Conservation (phyloP, 1,140 invertebrate species). For the Bombus confusus region DNA sequence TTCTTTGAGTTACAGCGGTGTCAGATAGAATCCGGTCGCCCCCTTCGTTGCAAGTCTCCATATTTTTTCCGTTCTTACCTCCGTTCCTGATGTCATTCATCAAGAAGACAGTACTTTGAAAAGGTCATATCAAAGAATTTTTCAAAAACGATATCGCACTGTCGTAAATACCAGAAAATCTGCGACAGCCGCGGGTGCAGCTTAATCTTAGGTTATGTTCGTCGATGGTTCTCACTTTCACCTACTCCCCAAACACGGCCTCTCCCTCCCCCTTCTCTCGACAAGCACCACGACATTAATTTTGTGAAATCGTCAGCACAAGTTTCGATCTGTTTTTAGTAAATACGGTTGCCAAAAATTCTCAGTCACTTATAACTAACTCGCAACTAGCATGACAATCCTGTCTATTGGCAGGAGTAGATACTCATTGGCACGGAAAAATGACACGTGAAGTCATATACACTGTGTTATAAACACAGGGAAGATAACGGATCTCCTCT, state of each 20-base stretch:
- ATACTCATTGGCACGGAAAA: not conserved
- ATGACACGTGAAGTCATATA: constrained; percentile 18
- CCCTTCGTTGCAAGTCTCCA: constrained; percentile 68
- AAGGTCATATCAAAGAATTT: constrained; percentile 48
- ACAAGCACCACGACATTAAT: constrained; percentile 51
- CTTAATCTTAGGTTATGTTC: constrained; percentile 68
- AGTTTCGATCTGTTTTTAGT: not conserved
- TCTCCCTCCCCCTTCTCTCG: constrained; percentile 49
- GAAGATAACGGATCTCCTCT: not conserved
- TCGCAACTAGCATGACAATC: constrained; percentile 52
- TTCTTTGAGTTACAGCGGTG: constrained; percentile 68
- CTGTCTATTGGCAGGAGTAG: constrained; percentile 31
- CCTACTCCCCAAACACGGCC: constrained; percentile 53
- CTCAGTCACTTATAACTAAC: not conserved
- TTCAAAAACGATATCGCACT: constrained; percentile 11
- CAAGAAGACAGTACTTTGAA: constrained; percentile 3
- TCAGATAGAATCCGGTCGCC: constrained; percentile 52
- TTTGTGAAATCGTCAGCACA: constrained; percentile 39
- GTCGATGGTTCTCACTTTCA: constrained; percentile 62
- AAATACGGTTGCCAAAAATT: not conserved
- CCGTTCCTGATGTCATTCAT: constrained; percentile 36
- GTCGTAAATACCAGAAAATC: not conserved
- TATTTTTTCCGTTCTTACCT: constrained; percentile 44
- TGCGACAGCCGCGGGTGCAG: constrained; percentile 11
- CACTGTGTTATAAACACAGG: not conserved